Evolutionary conservation across 2,888 invertebrate species (phyloP), one percentile per base, ranked within the genome.

Genomic region (Hypselothyrea guttata): DNA sequence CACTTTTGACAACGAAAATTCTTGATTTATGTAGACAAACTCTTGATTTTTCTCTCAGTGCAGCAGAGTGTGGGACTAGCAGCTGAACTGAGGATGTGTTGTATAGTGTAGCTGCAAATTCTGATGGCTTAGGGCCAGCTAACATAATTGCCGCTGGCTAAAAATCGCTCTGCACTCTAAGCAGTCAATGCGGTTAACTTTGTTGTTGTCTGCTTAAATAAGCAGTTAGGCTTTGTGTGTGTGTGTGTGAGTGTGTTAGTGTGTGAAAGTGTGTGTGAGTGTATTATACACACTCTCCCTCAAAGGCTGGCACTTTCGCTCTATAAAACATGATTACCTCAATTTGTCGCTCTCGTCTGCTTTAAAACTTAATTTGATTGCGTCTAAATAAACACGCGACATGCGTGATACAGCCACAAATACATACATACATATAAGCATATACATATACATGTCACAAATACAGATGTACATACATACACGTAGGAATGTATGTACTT

Each of bases 281-380:
- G 46, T 56, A 56, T 76, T 75, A 22, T 5, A 22, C 22, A 22
- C 22, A 22, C 22, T 22, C 22, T 22, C 3, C n/a, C n/a, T n/a
- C n/a, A n/a, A n/a, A n/a, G n/a, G n/a, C n/a, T n/a, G n/a, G n/a
- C n/a, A n/a, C n/a, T 22, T 22, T 22, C 22, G 22, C 55, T 35
- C 33, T 37, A 64, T 40, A 75, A 82, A 78, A 69, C 60, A 71
- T 77, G 75, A 83, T 78, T 71, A 83, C 65, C 61, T 63, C 79
- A 75, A 68, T 73, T 76, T 73, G 84, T 76, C 62, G 77, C 82
- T 57, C 81, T 60, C 65, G 71, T 61, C 62, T 44, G 77, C 63
- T 85, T 59, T 59, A 84, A 78, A 70, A 84, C 84, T 86, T 84
- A 86, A 84, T 82, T 86, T 82, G 86, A 82, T 82, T 84, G 86